Evolutionary conservation across 2,113 vertebrate genomes (phyloP).

Genomic region (Podarcis cretensis): DNA sequence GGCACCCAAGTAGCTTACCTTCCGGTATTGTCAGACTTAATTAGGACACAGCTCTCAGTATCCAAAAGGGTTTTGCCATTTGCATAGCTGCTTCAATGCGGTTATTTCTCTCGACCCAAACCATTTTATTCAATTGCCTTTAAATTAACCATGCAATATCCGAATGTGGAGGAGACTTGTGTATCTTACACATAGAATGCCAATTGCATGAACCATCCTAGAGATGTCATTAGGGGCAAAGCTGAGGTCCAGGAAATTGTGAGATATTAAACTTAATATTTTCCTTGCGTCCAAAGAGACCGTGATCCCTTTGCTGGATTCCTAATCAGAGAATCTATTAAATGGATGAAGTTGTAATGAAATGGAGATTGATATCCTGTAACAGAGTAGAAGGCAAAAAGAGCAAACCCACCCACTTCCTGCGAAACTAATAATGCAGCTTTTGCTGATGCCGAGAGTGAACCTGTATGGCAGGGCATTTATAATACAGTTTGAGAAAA

Average conservation of each 20-base stretch:
- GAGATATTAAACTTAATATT: background rate
- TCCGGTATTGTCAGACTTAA: constrained; percentile 40
- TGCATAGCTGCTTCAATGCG: fast-evolving
- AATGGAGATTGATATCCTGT: background rate
- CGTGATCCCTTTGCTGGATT: background rate
- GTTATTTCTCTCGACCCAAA: background rate
- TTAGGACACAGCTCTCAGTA: constrained; percentile 53
- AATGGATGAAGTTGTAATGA: background rate
- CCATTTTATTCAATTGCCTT: constrained; percentile 14
- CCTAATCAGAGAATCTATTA: background rate
- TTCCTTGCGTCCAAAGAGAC: background rate
- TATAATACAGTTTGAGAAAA: background rate
- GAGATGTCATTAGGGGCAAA: background rate
- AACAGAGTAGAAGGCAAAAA: background rate
- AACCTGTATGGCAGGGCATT: background rate
- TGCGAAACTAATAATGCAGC: background rate
- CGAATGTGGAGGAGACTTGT: background rate
- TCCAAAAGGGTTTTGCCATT: constrained; percentile 34
- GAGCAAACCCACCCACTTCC: background rate
- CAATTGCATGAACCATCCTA: background rate
- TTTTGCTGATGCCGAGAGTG: background rate
- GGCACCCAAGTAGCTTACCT: constrained; percentile 35
- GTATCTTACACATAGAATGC: background rate
- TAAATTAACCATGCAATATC: background rate
- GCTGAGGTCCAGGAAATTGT: background rate